phyloP scores from a whole-genome alignment of 2,888 invertebrate species.

The Spodoptera exigua region DNA sequence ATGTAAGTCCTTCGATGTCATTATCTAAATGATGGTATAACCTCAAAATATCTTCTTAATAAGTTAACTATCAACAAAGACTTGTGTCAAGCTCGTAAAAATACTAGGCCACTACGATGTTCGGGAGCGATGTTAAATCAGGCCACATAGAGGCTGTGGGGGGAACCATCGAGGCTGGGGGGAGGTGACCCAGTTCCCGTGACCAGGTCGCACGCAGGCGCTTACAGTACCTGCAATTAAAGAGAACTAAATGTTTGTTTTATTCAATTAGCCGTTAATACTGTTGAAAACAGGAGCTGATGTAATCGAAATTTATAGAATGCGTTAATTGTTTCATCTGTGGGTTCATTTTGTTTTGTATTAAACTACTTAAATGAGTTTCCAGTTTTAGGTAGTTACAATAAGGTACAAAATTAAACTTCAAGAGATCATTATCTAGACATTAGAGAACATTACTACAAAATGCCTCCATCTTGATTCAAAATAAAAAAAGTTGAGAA shows the following conservation, averaged over 20 bases:
- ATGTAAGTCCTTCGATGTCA: no score
- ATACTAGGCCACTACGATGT: slow-evolving; percentile 37
- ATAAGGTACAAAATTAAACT: no score
- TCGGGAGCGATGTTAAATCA: slow-evolving; percentile 52
- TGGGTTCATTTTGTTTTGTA: slow-evolving; percentile 4
- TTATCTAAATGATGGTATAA: no score
- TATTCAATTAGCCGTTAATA: slow-evolving; percentile 36
- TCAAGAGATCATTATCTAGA: no score
- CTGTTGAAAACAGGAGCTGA: slow-evolving; percentile 16
- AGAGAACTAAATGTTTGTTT: slow-evolving; percentile 52
- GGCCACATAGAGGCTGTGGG: slow-evolving; percentile 51
- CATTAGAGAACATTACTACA: no score
- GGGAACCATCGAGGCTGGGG: slow-evolving; percentile 33
- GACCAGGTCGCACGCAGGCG: slow-evolving; percentile 78
- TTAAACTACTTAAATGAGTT: no score
- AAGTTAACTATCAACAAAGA: neutral
- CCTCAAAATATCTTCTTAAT: no score
- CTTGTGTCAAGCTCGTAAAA: slow-evolving; percentile 18
- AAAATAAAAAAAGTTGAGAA: no score
- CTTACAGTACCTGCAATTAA: slow-evolving; percentile 67
- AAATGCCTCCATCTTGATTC: no score
- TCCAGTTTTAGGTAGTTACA: no score
- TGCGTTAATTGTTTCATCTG: slow-evolving; percentile 24
- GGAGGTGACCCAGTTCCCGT: slow-evolving; percentile 77
- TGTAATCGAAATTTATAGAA: slow-evolving; percentile 13